Evolutionary conservation across 2,113 vertebrate genomes (phyloP).

Genomic region (Lutjanus erythropterus): DNA sequence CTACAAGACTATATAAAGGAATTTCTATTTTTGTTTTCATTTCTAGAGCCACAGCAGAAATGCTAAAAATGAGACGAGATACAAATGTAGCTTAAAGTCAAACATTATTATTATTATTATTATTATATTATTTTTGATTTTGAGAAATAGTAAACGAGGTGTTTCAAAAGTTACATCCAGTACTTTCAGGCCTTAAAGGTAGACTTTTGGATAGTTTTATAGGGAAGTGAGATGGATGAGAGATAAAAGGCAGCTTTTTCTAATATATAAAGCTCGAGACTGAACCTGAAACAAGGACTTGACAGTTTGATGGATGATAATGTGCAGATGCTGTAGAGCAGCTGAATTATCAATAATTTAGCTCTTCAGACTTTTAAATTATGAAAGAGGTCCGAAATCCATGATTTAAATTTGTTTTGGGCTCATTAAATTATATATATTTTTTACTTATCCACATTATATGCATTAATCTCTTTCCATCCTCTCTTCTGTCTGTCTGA

Average conservation of each 20-base stretch:
- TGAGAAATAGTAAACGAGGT: neutral
- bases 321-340: neutral
- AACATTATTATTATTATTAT: no score
- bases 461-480: neutral
- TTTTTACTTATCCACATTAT: neutral
- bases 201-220: neutral
- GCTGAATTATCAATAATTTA: no score
- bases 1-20: neutral
- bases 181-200: no score
- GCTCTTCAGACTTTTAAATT: neutral
- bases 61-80: no score
- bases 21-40: neutral
- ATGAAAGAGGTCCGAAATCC: neutral
- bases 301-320: neutral
- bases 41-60: neutral
- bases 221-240: neutral
- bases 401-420: neutral
- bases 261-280: neutral
- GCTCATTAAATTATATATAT: no score
- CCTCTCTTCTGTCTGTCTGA: neutral
- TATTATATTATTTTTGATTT: no score
- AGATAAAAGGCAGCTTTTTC: neutral
- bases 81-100: no score
- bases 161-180: no score
- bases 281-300: neutral